These are phyloP conservation scores for Leptopilina drosophilae DNA, from an alignment of 2,888 invertebrate species.

Conservation along the genomic window DNA sequence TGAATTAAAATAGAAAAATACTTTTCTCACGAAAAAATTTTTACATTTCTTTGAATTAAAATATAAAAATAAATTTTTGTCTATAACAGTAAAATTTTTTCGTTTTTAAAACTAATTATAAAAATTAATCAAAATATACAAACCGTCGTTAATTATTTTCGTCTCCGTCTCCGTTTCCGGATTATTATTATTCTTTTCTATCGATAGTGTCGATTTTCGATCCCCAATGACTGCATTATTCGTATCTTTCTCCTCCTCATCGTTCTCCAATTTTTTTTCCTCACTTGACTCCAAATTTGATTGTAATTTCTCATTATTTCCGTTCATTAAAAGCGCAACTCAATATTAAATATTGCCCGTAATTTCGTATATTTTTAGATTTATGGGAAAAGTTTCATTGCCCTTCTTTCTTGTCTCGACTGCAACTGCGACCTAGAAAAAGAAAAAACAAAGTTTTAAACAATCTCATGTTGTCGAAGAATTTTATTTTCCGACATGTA, in stretches of 20 bases:
- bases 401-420: conserved; percentile 38
- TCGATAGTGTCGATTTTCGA: neutral
- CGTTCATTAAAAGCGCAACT: conserved; percentile 64
- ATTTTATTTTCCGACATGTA: neutral
- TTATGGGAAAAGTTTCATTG: conserved; percentile 56
- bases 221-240: conserved; percentile 38
- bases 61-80: too few species aligned
- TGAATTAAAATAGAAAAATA: too few species aligned
- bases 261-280: conserved; percentile 53
- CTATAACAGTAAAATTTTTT: neutral
- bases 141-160: neutral
- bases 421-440: conserved; percentile 53
- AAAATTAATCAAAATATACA: neutral
- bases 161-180: neutral
- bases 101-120: neutral
- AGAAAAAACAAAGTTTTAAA: conserved; percentile 38
- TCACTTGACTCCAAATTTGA: conserved; percentile 51
- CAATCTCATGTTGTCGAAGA: neutral
- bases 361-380: conserved; percentile 5
- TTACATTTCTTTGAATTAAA: too few species aligned
- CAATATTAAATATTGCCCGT: conserved; percentile 12
- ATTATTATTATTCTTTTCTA: conserved; percentile 22
- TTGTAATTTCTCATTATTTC: conserved; percentile 59
- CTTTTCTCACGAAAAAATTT: too few species aligned
- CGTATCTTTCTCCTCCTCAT: conserved; percentile 50